phyloP scores from a whole-genome alignment of 92 coral and sea anemone genomes.

The Muricea muricata region DNA sequence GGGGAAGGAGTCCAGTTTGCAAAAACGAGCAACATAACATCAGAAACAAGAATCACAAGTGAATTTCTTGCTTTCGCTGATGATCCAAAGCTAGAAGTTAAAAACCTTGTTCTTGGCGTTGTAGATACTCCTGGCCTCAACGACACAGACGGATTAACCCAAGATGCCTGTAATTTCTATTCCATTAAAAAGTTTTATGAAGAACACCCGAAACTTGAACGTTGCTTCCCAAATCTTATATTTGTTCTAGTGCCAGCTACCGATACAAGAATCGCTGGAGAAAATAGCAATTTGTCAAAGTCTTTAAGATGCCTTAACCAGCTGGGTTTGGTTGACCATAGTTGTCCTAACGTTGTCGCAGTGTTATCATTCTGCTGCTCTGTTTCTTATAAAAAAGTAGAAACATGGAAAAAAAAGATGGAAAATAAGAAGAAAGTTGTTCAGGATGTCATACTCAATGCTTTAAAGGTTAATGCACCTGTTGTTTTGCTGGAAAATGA shows the following conservation, averaged over 20 bases:
- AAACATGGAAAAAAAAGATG: not conserved
- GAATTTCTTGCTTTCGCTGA: not conserved
- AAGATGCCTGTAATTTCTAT: constrained; percentile 1
- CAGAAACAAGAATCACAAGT: not conserved
- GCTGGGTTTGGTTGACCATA: not conserved
- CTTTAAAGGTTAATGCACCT: not conserved
- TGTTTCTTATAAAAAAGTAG: not conserved
- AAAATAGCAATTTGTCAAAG: not conserved
- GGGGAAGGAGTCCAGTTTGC: not conserved
- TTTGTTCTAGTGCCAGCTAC: not conserved
- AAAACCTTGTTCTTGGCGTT: not conserved
- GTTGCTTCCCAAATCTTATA: not conserved
- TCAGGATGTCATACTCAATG: not conserved
- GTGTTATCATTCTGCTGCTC: not conserved
- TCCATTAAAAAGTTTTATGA: not conserved
- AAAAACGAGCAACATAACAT: not conserved
- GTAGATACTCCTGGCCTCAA: not conserved
- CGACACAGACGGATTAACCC: not conserved
- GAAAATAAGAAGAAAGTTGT: not conserved
- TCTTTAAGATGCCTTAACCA: not conserved
- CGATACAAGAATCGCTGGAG: not conserved
- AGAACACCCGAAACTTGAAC: not conserved
- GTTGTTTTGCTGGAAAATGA: not conserved
- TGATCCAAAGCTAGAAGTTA: not conserved
- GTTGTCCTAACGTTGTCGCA: not conserved